Evolutionary conservation across 2,888 invertebrate genomes (phyloP).

Genomic region (Agrypnus murinus): DNA sequence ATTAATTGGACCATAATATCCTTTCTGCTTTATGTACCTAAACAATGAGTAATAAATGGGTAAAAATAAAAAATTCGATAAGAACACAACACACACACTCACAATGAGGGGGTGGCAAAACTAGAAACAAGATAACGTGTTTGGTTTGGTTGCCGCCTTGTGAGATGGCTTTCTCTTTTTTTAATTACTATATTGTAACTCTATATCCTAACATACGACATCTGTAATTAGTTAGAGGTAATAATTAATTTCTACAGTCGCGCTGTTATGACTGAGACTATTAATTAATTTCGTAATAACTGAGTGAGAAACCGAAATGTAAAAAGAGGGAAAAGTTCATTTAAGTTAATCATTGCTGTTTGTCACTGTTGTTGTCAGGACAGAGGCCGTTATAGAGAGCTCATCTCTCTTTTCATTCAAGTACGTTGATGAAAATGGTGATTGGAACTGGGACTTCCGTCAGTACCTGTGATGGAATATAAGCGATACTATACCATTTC

Average conservation of each 20-base stretch:
- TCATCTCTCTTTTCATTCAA: too few relatives aligned
- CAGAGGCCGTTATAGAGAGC: too few relatives aligned
- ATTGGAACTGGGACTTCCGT: too few relatives aligned
- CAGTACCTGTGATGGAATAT: too few relatives aligned
- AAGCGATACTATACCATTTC: too few relatives aligned
- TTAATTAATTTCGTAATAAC: conserved; percentile 6
- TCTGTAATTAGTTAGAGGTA: conserved; percentile 4
- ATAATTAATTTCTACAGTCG: background rate
- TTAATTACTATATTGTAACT: conserved; percentile 22
- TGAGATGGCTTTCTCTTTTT: conserved; percentile 16
- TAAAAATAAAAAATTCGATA: conserved; percentile 10
- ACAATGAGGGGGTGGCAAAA: conserved; percentile 21
- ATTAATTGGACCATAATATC: conserved; percentile 14
- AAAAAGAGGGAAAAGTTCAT: too few relatives aligned
- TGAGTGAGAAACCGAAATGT: too few relatives aligned
- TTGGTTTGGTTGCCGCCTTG: conserved; percentile 1
- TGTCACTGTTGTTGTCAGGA: too few relatives aligned
- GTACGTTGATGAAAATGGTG: too few relatives aligned
- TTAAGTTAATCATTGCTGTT: too few relatives aligned
- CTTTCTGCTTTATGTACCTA: conserved; percentile 12
- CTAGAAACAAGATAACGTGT: conserved; percentile 8
- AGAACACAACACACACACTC: background rate
- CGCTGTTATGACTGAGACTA: background rate
- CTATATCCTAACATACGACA: conserved; percentile 13
- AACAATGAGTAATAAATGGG: conserved; percentile 14